These are phyloP conservation scores for Haemorhous mexicanus DNA, from an alignment of 2,113 vertebrate species.

Conservation along the genomic window DNA sequence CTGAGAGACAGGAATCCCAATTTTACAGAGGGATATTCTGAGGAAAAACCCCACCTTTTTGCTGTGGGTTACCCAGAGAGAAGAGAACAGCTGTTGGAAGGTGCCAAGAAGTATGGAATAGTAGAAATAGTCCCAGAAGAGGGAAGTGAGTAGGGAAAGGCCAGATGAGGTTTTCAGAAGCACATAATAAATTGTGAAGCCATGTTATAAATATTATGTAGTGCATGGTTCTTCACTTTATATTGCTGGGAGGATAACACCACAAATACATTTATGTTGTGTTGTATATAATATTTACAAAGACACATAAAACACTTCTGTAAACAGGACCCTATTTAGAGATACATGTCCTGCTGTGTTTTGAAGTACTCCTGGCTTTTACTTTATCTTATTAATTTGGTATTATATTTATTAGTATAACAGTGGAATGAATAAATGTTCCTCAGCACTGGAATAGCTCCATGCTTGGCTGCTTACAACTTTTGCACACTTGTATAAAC, in stretches of 20 bases:
- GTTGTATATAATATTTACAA: background rate
- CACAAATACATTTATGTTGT: background rate
- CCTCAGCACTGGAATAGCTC: conserved; percentile 32
- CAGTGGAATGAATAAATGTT: background rate
- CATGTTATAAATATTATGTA: conserved; percentile 14
- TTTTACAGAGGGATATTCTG: background rate
- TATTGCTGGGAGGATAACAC: background rate
- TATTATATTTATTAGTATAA: background rate
- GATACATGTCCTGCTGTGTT: background rate
- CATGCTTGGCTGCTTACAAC: conserved; percentile 64
- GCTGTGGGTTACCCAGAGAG: background rate
- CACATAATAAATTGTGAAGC: conserved; percentile 29
- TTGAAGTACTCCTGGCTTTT: background rate
- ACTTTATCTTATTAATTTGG: background rate
- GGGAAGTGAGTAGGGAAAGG: background rate
- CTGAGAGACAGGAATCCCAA: background rate
- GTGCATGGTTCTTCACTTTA: background rate
- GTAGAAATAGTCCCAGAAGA: conserved; percentile 16
- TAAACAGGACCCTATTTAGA: background rate
- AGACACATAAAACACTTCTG: background rate
- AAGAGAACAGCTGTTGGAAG: conserved; percentile 6
- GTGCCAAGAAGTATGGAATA: background rate
- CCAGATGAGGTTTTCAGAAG: conserved; percentile 7
- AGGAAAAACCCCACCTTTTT: background rate
- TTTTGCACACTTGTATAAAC: conserved; percentile 69